phyloP scores from a whole-genome alignment of 2,797 vertebrate genomes.

The Anguilla anguilla region DNA sequence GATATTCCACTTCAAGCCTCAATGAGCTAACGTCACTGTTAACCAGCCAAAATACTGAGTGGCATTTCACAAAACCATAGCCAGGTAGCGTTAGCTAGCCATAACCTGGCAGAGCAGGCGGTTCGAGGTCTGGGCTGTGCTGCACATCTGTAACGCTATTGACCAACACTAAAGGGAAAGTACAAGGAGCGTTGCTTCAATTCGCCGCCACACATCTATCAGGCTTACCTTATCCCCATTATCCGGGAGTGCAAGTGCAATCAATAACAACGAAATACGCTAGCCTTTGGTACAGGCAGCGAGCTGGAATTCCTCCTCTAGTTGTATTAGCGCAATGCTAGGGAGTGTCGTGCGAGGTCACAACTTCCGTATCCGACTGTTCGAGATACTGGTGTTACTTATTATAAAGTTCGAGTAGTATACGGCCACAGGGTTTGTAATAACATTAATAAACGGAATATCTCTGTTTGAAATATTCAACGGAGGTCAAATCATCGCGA shows the following conservation, averaged over 20 bases:
- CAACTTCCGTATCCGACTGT: background rate
- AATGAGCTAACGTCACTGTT: background rate
- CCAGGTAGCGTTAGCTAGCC: background rate
- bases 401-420: background rate
- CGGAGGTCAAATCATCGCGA: background rate
- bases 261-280: background rate
- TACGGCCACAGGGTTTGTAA: background rate
- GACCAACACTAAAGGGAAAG: background rate
- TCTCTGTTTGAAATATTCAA: no score
- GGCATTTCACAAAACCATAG: background rate
- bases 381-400: background rate
- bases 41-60: background rate
- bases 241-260: background rate
- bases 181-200: background rate
- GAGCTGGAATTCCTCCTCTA: background rate
- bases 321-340: background rate
- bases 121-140: background rate
- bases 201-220: background rate
- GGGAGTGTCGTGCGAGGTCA: background rate
- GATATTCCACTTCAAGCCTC: background rate
- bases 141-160: background rate
- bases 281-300: background rate
- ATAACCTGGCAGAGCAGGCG: background rate
- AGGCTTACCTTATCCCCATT: conserved; percentile 7
- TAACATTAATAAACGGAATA: background rate